Evolutionary conservation across 2,113 vertebrate species (phyloP).

Genomic region (Orthonyx spaldingii): DNA sequence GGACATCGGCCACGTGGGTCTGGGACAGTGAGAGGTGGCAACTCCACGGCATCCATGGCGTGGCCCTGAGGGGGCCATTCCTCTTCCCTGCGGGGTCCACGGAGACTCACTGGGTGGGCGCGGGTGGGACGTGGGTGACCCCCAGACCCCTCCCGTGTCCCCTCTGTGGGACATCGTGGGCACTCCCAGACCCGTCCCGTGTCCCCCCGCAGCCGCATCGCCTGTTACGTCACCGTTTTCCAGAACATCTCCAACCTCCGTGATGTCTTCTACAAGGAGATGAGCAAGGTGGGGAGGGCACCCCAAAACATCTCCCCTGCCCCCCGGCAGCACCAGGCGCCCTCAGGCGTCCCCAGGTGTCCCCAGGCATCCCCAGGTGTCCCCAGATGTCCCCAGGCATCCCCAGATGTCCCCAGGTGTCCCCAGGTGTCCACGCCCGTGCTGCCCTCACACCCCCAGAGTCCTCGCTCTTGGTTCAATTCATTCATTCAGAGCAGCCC

Average conservation of each 20-base stretch:
- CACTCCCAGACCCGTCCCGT: rapidly evolving
- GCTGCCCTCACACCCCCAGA: rapidly evolving
- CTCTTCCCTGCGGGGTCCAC: rapidly evolving
- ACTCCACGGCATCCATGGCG: background rate
- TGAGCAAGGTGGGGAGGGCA: conserved; percentile 77
- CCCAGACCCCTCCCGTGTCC: background rate
- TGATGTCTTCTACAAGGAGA: conserved; percentile 89
- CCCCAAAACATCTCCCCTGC: rapidly evolving
- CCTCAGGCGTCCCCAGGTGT: background rate
- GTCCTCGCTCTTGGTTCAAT: background rate
- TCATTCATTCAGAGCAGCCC: background rate
- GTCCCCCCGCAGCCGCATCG: conserved; percentile 78
- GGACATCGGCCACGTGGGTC: background rate
- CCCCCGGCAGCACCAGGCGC: rapidly evolving
- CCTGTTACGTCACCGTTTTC: conserved; percentile 88
- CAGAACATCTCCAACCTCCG: conserved; percentile 86
- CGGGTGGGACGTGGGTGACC: background rate
- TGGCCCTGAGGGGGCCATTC: background rate
- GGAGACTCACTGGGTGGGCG: background rate
- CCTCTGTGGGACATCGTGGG: background rate
- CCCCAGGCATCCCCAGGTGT: background rate
- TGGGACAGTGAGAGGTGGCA: background rate
- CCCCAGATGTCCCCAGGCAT: too few species aligned
- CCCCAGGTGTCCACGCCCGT: rapidly evolving
- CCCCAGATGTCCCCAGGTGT: too few species aligned